These are phyloP conservation scores for Emys orbicularis DNA, from an alignment of 2,797 vertebrate genomes.

Conservation along the genomic window DNA sequence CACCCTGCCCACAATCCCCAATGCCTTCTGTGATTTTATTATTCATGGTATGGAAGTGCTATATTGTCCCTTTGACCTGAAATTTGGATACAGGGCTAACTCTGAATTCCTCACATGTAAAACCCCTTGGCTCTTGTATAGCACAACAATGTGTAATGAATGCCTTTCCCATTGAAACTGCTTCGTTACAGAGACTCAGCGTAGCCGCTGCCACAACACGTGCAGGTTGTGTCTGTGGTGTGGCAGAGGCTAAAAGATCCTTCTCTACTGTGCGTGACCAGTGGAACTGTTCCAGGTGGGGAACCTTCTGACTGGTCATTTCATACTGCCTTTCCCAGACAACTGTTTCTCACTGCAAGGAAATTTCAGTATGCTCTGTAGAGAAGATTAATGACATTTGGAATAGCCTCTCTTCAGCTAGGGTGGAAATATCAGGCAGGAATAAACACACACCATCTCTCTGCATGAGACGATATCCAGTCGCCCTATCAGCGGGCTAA, in stretches of 20 bases:
- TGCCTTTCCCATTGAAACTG: not conserved
- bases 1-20: not conserved
- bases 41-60: not conserved
- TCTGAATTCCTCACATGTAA: not conserved
- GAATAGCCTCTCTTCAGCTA: not conserved
- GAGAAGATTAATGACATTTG: not conserved
- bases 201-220: too few relatives aligned
- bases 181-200: rapidly evolving
- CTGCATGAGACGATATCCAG: not conserved
- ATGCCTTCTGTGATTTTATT: not conserved
- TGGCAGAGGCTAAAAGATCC: not conserved
- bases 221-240: not conserved
- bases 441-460: not conserved
- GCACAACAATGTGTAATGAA: conserved; percentile 11
- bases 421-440: not conserved
- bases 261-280: not conserved
- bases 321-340: not conserved
- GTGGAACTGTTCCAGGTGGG: rapidly evolving
- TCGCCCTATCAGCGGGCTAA: not conserved
- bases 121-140: conserved; percentile 13
- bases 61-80: not conserved
- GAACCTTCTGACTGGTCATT: rapidly evolving
- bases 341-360: not conserved
- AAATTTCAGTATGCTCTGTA: rapidly evolving
- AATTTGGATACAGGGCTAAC: not conserved